These are phyloP conservation scores for Clavelina lepadiformis DNA, from an alignment of 23 tunicate genomes.

Conservation along the genomic window DNA sequence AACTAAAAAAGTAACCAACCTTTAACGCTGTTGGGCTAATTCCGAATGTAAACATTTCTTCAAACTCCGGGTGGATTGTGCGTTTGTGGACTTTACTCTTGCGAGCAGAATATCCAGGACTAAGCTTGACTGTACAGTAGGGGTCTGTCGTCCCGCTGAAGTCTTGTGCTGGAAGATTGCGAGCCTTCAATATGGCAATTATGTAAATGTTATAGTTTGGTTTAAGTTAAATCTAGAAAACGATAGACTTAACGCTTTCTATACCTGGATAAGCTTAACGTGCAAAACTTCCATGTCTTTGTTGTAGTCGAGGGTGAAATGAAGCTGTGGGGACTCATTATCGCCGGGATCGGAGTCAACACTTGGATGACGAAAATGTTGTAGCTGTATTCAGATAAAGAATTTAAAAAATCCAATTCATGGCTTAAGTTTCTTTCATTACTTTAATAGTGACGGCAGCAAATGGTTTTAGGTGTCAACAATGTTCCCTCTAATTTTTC, in stretches of 20 bases:
- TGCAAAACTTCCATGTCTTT: slow-evolving; percentile 31
- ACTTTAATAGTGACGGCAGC: too few species aligned
- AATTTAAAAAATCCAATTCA: too few species aligned
- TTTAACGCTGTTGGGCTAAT: slow-evolving; percentile 3
- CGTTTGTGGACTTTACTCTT: slow-evolving; percentile 37
- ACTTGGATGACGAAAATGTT: slow-evolving; percentile 17
- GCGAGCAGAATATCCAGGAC: slow-evolving; percentile 33
- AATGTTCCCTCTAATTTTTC: too few species aligned
- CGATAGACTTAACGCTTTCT: not conserved
- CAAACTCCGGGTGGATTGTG: slow-evolving; percentile 54
- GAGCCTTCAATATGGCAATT: slow-evolving; percentile 20
- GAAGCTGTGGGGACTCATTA: slow-evolving; percentile 25
- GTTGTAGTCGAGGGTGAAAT: slow-evolving; percentile 30
- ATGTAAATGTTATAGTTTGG: not conserved
- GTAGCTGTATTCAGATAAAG: not conserved
- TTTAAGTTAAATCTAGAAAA: not conserved
- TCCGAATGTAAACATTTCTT: slow-evolving; percentile 36
- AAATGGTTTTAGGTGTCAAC: too few species aligned
- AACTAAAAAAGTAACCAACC: not conserved
- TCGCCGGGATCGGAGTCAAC: slow-evolving; percentile 38
- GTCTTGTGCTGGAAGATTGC: slow-evolving; percentile 30
- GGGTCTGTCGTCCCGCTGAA: slow-evolving; percentile 37
- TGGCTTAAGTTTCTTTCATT: too few species aligned
- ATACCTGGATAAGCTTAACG: slow-evolving; percentile 62
- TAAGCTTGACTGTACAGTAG: slow-evolving; percentile 37